phyloP scores from a whole-genome alignment of 2,888 invertebrate species.

The Callyntrura sp. region DNA sequence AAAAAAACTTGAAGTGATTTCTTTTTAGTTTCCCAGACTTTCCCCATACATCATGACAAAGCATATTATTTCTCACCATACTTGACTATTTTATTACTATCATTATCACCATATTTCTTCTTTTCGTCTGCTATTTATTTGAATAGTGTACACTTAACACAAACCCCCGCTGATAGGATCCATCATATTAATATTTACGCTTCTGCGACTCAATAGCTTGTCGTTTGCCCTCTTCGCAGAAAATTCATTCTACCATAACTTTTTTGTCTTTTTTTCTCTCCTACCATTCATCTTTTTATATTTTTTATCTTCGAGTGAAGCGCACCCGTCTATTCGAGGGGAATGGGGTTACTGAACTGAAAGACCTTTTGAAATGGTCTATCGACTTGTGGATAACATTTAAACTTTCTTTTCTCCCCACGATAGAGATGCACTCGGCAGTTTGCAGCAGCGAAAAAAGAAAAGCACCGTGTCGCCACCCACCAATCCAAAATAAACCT shows the following conservation, averaged over 20 bases:
- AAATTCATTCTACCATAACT: conserved; percentile 24
- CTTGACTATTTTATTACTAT: conserved; percentile 72
- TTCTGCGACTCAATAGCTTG: conserved; percentile 27
- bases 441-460: conserved; percentile 29
- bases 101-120: conserved; percentile 66
- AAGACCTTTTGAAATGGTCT: conserved; percentile 77
- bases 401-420: conserved; percentile 36
- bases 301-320: conserved; percentile 67
- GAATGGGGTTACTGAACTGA: conserved; percentile 75
- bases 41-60: conserved; percentile 68
- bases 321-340: conserved; percentile 56
- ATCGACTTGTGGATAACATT: conserved; percentile 69
- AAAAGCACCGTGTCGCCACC: conserved; percentile 29
- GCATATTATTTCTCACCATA: conserved; percentile 63
- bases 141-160: conserved; percentile 18
- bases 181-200: conserved; percentile 71
- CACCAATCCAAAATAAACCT: conserved; percentile 62
- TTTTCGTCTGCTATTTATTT: conserved; percentile 51
- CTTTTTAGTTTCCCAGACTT: conserved; percentile 1
- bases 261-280: conserved; percentile 50
- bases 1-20: conserved; percentile 65
- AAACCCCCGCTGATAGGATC: conserved; percentile 66
- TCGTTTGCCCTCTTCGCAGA: neutral
- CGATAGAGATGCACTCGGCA: conserved; percentile 17
- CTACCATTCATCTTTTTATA: conserved; percentile 58